A percentile compares a stretch with the other conserved stretches of the same genome.
Conservation (phyloP, 2,888 invertebrate genomes). For the Philonicus albiceps region DNA sequence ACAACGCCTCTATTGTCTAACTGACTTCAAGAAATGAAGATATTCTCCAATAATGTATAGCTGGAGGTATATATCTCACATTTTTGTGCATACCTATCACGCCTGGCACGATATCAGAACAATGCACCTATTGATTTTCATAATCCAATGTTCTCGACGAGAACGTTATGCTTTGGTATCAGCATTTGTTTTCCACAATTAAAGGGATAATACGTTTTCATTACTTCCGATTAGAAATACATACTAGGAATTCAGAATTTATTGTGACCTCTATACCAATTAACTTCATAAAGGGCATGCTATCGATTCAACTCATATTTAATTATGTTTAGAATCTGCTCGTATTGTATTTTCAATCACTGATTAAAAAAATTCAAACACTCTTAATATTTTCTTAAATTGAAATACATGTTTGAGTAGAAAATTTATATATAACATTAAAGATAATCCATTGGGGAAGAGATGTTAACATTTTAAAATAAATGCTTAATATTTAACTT, state of each 20-base stretch:
- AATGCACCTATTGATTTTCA: neutral
- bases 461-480: too few relatives aligned
- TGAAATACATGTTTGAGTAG: too few relatives aligned
- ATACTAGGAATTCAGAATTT: neutral
- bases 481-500: too few relatives aligned
- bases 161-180: neutral
- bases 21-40: neutral
- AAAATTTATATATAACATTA: too few relatives aligned
- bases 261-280: neutral
- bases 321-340: too few relatives aligned
- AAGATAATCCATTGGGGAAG: too few relatives aligned
- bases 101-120: neutral
- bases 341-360: too few relatives aligned
- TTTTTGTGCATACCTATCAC: neutral
- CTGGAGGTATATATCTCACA: neutral
- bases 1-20: neutral
- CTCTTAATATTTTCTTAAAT: too few relatives aligned
- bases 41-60: neutral
- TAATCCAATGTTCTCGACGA: neutral
- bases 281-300: too few relatives aligned
- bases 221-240: neutral
- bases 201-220: neutral
- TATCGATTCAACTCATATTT: too few relatives aligned
- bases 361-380: too few relatives aligned
- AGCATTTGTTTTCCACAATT: neutral